Conservation (phyloP, 2,797 vertebrate genomes). For the Morus bassanus region DNA sequence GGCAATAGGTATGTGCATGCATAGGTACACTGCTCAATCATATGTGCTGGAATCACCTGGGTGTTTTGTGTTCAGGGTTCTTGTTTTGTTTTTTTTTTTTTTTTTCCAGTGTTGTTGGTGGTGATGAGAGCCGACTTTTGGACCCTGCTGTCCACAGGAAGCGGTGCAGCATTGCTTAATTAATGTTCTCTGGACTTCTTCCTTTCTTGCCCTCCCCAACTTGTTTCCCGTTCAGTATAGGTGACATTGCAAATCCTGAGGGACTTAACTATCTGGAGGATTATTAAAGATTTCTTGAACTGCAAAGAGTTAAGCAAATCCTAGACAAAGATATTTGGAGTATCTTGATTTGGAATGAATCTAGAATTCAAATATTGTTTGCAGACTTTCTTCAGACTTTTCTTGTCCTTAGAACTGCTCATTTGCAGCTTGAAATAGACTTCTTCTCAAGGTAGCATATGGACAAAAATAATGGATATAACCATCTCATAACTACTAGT, state of each 20-base stretch:
- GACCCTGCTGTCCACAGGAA: background rate
- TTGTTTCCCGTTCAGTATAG: background rate
- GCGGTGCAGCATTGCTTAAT: background rate
- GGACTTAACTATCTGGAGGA: background rate
- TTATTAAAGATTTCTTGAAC: background rate
- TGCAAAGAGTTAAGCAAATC: background rate
- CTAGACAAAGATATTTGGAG: background rate
- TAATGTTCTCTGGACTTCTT: background rate
- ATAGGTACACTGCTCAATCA: rapidly evolving
- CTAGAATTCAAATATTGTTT: background rate
- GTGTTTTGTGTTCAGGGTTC: background rate
- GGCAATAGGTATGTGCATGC: background rate
- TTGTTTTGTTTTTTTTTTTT: background rate
- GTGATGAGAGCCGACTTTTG: background rate
- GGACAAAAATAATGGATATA: background rate
- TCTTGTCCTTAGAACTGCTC: background rate
- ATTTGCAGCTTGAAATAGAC: background rate
- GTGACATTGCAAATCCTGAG: background rate
- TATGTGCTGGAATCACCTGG: background rate
- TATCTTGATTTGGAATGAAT: background rate
- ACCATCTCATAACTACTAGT: background rate
- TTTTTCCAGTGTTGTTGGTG: background rate
- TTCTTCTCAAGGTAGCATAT: background rate
- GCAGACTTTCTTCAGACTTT: background rate
- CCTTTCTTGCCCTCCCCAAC: background rate